A percentile compares a stretch with the other conserved stretches of the same genome.
These are phyloP conservation scores for Gari tellinella DNA, from an alignment of 2,888 invertebrate species.

Conservation along the genomic window DNA sequence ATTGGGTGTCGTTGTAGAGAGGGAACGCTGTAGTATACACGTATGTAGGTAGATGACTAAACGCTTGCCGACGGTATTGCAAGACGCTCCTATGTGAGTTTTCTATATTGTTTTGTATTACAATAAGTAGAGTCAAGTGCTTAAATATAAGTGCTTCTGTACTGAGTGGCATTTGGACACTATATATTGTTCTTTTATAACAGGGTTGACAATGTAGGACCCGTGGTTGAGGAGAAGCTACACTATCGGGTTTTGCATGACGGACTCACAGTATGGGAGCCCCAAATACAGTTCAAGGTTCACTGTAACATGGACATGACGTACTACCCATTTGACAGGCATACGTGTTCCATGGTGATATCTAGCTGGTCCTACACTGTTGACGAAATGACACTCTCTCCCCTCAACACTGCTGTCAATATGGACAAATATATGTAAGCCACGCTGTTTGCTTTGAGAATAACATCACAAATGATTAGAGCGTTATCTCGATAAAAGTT, in stretches of 20 bases:
- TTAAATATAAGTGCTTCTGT: too few species aligned
- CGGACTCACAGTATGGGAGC: conserved; percentile 34
- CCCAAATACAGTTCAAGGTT: conserved; percentile 23
- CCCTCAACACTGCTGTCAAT: conserved; percentile 9
- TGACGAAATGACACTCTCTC: conserved; percentile 20
- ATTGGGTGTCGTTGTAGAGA: too few species aligned
- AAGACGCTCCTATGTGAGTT: too few species aligned
- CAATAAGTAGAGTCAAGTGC: too few species aligned
- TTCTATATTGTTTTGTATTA: too few species aligned
- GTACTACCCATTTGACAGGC: conserved; percentile 54
- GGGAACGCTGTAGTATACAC: too few species aligned
- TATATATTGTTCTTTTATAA: background rate
- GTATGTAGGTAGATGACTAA: too few species aligned
- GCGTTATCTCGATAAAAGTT: too few species aligned
- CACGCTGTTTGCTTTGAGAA: too few species aligned
- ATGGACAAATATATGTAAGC: conserved; percentile 42
- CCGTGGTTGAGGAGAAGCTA: conserved; percentile 20
- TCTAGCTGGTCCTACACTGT: conserved; percentile 33
- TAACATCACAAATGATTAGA: too few species aligned
- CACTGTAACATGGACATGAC: conserved; percentile 41
- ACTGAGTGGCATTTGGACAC: too few species aligned
- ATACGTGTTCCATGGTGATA: conserved; percentile 39
- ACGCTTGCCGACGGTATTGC: too few species aligned
- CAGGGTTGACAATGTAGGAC: conserved; percentile 9
- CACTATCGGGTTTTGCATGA: conserved; percentile 1